Percentiles rank a stretch among this genome's conserved stretches.
phyloP scores from a whole-genome alignment of 2,888 invertebrate genomes.

The Camponotus fellah region DNA sequence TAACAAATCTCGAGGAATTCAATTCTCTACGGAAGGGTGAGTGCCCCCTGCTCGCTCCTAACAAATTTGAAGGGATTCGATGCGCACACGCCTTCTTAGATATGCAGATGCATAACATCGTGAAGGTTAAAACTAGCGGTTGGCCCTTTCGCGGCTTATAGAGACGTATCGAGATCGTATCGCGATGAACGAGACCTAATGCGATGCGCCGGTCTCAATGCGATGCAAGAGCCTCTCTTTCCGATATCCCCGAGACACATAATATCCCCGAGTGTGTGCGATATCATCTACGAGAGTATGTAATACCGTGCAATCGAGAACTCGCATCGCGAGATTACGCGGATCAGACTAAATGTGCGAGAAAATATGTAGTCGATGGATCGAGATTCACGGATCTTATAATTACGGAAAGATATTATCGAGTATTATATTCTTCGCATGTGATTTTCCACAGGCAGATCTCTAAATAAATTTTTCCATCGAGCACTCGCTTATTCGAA shows the following conservation, averaged over 20 bases:
- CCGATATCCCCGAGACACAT: constrained; percentile 71
- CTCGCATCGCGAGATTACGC: constrained; percentile 53
- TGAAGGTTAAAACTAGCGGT: constrained; percentile 45
- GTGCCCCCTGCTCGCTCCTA: neutral
- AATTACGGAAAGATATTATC: constrained; percentile 3
- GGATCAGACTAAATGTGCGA: constrained; percentile 34
- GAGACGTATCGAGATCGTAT: constrained; percentile 77
- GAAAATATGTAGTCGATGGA: constrained; percentile 22
- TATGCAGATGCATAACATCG: neutral
- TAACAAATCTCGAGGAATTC: constrained; percentile 3
- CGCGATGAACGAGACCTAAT: constrained; percentile 68
- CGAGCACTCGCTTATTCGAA: no score
- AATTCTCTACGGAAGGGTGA: constrained; percentile 23
- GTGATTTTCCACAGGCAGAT: neutral
- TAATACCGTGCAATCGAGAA: constrained; percentile 64
- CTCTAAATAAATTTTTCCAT: neutral
- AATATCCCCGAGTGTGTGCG: constrained; percentile 56
- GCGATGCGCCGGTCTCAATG: constrained; percentile 52
- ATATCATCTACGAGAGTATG: constrained; percentile 59
- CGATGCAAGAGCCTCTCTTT: constrained; percentile 63
- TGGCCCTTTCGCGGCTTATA: constrained; percentile 67
- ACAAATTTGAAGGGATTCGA: constrained; percentile 31
- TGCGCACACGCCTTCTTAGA: constrained; percentile 22
- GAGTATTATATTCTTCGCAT: neutral
- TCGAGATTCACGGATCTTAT: constrained; percentile 21